Evolutionary conservation across 1,140 invertebrate genomes (phyloP).

Genomic region (Bombus superbus): DNA sequence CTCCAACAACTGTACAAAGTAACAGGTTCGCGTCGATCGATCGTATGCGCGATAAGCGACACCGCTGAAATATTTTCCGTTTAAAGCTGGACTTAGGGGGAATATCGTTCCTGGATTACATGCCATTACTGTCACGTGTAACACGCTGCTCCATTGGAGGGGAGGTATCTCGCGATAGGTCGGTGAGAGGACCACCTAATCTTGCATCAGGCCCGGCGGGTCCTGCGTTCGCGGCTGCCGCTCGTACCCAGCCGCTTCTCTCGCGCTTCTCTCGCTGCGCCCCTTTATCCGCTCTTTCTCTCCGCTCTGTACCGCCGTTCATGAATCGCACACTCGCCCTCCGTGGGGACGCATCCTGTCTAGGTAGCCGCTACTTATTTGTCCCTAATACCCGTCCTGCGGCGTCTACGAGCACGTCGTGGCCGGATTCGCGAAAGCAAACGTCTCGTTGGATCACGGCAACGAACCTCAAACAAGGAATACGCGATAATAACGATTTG

Average conservation of each 20-base stretch:
- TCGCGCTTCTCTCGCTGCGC: background rate
- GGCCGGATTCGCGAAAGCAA: slow-evolving; percentile 5
- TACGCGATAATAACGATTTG: slow-evolving; percentile 61
- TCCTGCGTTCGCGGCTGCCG: slow-evolving; percentile 55
- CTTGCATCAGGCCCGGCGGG: slow-evolving; percentile 67
- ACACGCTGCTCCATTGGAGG: slow-evolving; percentile 55
- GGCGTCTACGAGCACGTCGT: slow-evolving; percentile 28
- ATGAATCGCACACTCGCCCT: slow-evolving; percentile 56
- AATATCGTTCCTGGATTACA: slow-evolving; percentile 49
- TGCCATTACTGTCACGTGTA: slow-evolving; percentile 56
- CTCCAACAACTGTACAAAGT: background rate
- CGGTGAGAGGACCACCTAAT: slow-evolving; percentile 66
- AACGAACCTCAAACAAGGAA: slow-evolving; percentile 53
- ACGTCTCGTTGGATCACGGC: slow-evolving; percentile 35
- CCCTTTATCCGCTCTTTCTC: slow-evolving; percentile 9
- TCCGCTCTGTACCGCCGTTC: slow-evolving; percentile 8
- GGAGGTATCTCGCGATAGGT: slow-evolving; percentile 57
- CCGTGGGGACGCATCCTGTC: slow-evolving; percentile 47
- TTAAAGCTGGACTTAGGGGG: slow-evolving; percentile 4
- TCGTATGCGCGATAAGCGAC: slow-evolving; percentile 21
- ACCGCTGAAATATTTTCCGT: slow-evolving; percentile 18
- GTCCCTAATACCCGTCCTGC: slow-evolving; percentile 62
- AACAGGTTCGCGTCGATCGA: slow-evolving; percentile 9
- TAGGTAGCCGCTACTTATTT: slow-evolving; percentile 66
- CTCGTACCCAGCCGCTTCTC: slow-evolving; percentile 6